phyloP scores from a whole-genome alignment of 2,113 vertebrate species.

The Protomyctophum bolini region DNA sequence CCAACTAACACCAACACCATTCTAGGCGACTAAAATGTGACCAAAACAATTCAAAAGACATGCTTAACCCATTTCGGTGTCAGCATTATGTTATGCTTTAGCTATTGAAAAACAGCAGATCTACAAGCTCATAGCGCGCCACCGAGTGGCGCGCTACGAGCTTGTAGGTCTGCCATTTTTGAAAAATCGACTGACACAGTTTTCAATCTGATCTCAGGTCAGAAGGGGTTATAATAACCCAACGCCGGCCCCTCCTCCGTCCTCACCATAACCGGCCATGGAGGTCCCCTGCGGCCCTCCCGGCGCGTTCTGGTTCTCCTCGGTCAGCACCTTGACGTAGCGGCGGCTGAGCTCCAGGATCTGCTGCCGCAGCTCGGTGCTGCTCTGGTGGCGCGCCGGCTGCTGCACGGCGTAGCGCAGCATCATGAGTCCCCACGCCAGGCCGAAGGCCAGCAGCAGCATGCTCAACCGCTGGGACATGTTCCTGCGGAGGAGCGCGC shows the following conservation, averaged over 20 bases:
- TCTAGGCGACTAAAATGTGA: too few relatives aligned
- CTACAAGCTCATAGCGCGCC: too few relatives aligned
- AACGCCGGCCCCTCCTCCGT: too few relatives aligned
- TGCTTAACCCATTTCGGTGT: too few relatives aligned
- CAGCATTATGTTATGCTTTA: too few relatives aligned
- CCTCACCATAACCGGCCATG: slow-evolving; percentile 95
- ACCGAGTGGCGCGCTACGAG: too few relatives aligned
- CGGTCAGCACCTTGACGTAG: slow-evolving; percentile 94
- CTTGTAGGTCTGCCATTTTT: too few relatives aligned
- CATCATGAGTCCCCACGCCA: slow-evolving; percentile 94
- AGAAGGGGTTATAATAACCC: background rate
- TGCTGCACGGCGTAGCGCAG: slow-evolving; percentile 93
- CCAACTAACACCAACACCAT: background rate
- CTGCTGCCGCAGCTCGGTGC: slow-evolving; percentile 90
- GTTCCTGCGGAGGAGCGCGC: slow-evolving; percentile 88
- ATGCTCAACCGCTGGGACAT: slow-evolving; percentile 95
- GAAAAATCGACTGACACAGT: too few relatives aligned
- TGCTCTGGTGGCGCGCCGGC: slow-evolving; percentile 89
- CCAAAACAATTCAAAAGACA: too few relatives aligned
- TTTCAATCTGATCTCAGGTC: background rate
- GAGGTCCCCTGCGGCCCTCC: slow-evolving; percentile 85
- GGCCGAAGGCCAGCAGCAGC: slow-evolving; percentile 89
- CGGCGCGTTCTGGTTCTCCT: slow-evolving; percentile 90
- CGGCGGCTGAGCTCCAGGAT: slow-evolving; percentile 94
- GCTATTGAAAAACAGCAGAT: too few relatives aligned